A percentile compares a stretch with the other conserved stretches of the same genome.
phyloP scores from a whole-genome alignment of 2,888 invertebrate species.

The Abrostola triplasia region DNA sequence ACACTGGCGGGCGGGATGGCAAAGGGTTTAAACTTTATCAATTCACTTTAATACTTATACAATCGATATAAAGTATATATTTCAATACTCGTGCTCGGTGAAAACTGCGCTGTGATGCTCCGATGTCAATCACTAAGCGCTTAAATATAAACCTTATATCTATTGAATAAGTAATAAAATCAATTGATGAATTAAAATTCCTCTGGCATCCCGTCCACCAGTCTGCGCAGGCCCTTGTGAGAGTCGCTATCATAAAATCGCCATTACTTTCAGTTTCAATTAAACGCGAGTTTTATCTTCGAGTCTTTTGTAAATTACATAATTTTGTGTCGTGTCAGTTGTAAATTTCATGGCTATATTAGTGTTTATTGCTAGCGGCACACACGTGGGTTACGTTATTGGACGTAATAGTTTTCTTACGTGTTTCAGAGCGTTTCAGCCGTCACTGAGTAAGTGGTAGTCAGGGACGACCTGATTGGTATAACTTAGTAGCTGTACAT shows the following conservation, averaged over 20 bases:
- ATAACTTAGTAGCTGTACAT: neutral
- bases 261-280: constrained; percentile 63
- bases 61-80: too few relatives aligned
- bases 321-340: constrained; percentile 31
- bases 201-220: too few relatives aligned
- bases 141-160: too few relatives aligned
- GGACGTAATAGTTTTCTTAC: constrained; percentile 26
- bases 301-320: constrained; percentile 50
- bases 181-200: too few relatives aligned
- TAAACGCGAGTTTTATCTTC: constrained; percentile 54
- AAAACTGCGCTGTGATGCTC: too few relatives aligned
- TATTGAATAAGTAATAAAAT: too few relatives aligned
- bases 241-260: constrained; percentile 54
- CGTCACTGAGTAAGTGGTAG: neutral
- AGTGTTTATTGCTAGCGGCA: constrained; percentile 41
- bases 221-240: neutral
- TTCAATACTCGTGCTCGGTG: too few relatives aligned
- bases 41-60: too few relatives aligned
- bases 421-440: constrained; percentile 10
- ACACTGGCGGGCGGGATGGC: too few relatives aligned
- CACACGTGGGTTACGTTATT: constrained; percentile 36
- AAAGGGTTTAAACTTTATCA: too few relatives aligned
- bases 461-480: constrained; percentile 9
- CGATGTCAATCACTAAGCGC: too few relatives aligned
- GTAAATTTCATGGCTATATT: constrained; percentile 52